These are phyloP conservation scores for Torymus aiolomorphi DNA, from an alignment of 2,888 invertebrate species.

Conservation along the genomic window DNA sequence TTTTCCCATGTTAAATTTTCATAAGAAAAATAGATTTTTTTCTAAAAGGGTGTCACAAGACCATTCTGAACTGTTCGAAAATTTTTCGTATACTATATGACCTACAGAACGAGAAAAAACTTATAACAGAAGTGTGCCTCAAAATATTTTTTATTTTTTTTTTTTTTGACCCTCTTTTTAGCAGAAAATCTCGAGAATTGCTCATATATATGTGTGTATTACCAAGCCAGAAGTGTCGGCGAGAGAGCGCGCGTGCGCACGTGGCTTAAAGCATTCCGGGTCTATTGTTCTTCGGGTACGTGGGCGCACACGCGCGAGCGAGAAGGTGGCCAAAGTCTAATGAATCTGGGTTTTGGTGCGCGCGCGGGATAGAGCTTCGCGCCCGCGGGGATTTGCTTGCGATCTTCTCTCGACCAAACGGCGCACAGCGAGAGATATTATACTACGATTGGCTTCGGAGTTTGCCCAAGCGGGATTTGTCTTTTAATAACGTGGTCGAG, in stretches of 20 bases:
- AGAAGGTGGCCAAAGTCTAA: conserved; percentile 29
- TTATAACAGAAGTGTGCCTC: too few species aligned
- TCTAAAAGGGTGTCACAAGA: too few species aligned
- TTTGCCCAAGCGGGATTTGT: not conserved
- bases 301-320: not conserved
- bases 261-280: conserved; percentile 20
- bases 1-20: too few species aligned
- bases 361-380: not conserved
- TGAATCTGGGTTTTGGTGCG: conserved; percentile 40
- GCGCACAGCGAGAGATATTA: not conserved
- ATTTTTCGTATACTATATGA: too few species aligned
- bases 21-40: too few species aligned
- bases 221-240: too few species aligned
- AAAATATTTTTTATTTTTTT: too few species aligned
- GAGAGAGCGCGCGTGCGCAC: not conserved
- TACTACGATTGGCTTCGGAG: conserved; percentile 7
- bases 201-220: too few species aligned
- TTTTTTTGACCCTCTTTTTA: too few species aligned
- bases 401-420: conserved; percentile 10
- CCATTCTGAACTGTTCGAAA: too few species aligned
- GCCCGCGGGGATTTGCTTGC: conserved; percentile 34
- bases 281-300: conserved; percentile 24
- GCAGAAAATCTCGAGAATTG: too few species aligned
- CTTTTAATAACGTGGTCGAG: conserved; percentile 13
- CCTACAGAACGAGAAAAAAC: too few species aligned